Evolutionary conservation across 92 coral and sea anemone species (phyloP).

Genomic region (Zoanthus gigantus): DNA sequence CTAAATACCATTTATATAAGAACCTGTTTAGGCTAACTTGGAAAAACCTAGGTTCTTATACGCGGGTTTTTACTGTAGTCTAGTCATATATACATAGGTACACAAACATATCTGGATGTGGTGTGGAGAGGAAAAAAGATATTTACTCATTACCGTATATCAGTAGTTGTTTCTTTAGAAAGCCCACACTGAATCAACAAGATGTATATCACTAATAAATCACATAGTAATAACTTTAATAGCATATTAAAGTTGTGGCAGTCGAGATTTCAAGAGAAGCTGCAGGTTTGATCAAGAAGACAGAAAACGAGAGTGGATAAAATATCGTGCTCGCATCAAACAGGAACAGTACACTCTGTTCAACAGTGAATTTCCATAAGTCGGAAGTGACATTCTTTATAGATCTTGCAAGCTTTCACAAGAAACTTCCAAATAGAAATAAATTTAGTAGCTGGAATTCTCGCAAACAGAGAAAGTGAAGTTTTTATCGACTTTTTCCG

Average conservation of each 20-base stretch:
- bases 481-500: conserved; percentile 36
- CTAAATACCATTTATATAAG: no score
- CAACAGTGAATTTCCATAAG: conserved; percentile 27
- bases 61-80: no score
- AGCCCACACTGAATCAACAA: background rate
- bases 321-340: conserved; percentile 60
- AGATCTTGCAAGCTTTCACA: conserved; percentile 37
- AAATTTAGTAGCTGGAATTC: conserved; percentile 54
- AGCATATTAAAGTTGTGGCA: conserved; percentile 46
- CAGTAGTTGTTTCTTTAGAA: background rate
- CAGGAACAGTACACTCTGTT: conserved; percentile 44
- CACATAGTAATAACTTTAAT: background rate
- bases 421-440: conserved; percentile 45
- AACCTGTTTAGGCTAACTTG: no score
- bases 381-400: conserved; percentile 30
- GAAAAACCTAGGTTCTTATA: no score
- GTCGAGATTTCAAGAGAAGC: conserved; percentile 50
- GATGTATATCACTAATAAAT: background rate
- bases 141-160: background rate
- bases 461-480: conserved; percentile 50
- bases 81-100: background rate
- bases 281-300: conserved; percentile 29
- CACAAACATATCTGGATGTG: conserved; percentile 11
- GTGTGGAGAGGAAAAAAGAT: background rate
- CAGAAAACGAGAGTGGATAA: conserved; percentile 50